Evolutionary conservation across 1,140 invertebrate genomes (phyloP).

Genomic region (Mamestra configurata): DNA sequence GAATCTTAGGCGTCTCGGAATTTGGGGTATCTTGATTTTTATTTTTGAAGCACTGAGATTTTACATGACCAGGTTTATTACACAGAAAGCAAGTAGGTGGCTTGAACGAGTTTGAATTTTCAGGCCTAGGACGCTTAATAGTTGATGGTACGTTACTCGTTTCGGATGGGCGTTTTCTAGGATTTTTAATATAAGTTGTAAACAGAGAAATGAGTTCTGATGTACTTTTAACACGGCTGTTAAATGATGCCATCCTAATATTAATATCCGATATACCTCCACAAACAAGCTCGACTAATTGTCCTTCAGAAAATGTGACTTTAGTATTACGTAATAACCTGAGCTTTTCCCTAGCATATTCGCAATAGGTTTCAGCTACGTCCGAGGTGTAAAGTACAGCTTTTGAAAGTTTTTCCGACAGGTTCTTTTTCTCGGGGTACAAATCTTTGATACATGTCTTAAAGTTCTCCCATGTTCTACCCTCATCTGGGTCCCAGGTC

Average conservation of each 20-base stretch:
- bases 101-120: neutral
- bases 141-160: neutral
- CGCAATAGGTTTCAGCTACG: too few species aligned
- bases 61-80: constrained; percentile 3
- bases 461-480: too few species aligned
- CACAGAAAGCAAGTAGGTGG: neutral
- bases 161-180: neutral
- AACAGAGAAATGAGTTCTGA: neutral
- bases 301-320: neutral
- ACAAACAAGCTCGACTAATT: constrained; percentile 9
- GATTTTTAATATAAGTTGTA: neutral
- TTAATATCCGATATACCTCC: neutral
- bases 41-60: constrained; percentile 6
- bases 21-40: constrained; percentile 18
- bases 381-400: too few species aligned
- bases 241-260: neutral
- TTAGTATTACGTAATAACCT: too few species aligned
- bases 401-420: too few species aligned
- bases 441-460: too few species aligned
- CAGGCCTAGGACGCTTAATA: neutral
- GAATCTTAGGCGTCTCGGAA: constrained; percentile 8
- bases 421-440: too few species aligned
- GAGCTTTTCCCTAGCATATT: too few species aligned
- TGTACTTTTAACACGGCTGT: too few species aligned
- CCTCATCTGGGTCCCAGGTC: too few species aligned